phyloP scores from a whole-genome alignment of 2,797 vertebrate species.

The Columba guinea region DNA sequence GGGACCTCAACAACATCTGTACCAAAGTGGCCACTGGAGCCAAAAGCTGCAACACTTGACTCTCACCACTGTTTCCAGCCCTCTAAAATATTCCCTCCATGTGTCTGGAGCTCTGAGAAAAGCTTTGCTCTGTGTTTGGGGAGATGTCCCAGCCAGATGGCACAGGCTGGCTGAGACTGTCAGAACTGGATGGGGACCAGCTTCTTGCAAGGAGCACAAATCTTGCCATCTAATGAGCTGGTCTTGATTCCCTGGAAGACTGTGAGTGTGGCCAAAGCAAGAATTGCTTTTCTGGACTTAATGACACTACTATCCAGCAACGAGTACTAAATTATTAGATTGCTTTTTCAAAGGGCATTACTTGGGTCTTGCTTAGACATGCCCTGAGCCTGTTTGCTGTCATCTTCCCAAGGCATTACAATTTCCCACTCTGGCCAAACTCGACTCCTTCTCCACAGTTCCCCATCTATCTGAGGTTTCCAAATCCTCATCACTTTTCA shows the following conservation, averaged over 20 bases:
- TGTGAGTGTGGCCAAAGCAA: neutral
- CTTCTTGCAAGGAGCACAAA: neutral
- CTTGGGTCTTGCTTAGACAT: neutral
- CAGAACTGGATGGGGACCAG: constrained; percentile 24
- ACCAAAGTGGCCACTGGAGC: neutral
- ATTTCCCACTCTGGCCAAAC: neutral
- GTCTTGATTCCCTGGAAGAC: constrained; percentile 15
- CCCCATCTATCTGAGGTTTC: neutral
- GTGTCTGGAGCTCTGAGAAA: neutral
- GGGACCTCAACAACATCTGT: neutral
- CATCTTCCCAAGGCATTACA: neutral
- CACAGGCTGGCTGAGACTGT: neutral
- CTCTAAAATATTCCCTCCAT: neutral
- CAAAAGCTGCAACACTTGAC: neutral
- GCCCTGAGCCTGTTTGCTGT: neutral
- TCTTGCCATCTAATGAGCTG: constrained; percentile 4
- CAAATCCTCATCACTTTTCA: constrained; percentile 10
- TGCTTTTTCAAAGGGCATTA: accelerated
- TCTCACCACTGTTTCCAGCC: neutral
- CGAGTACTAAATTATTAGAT: neutral
- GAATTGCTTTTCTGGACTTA: neutral
- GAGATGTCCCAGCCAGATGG: constrained; percentile 15
- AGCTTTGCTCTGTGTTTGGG: neutral
- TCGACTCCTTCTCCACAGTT: neutral
- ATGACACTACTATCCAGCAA: neutral